phyloP scores from a whole-genome alignment of 1,140 invertebrate genomes.

The Nymphalis io region DNA sequence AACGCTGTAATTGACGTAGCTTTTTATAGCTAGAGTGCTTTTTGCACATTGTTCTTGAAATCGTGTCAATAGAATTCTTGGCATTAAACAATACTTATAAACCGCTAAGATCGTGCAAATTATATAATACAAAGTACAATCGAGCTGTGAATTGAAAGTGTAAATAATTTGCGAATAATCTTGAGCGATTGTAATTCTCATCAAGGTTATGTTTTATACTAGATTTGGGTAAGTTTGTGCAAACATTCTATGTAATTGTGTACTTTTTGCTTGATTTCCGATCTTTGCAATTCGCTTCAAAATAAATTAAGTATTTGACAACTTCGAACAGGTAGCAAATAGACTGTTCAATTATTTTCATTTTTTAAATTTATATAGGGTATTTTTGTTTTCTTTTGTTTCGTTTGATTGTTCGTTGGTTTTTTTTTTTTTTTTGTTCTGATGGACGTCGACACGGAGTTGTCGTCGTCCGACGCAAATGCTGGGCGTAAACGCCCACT shows the following conservation, averaged over 20 bases:
- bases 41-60: slow-evolving; percentile 54
- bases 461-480: no score
- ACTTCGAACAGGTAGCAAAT: no score
- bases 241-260: background rate
- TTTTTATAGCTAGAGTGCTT: slow-evolving; percentile 48
- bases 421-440: no score
- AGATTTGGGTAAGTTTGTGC: background rate
- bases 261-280: background rate
- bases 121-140: background rate
- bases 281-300: background rate
- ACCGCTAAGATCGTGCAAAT: background rate
- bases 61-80: slow-evolving; percentile 44
- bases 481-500: no score
- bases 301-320: background rate
- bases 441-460: no score
- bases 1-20: slow-evolving; percentile 65
- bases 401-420: no score
- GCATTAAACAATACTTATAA: slow-evolving; percentile 2
- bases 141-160: background rate
- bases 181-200: background rate
- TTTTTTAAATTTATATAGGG: no score
- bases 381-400: no score
- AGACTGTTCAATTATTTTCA: no score
- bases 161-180: slow-evolving; percentile 3
- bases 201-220: background rate